phyloP scores from a whole-genome alignment of 1,140 invertebrate genomes.

The Tachypleus tridentatus region DNA sequence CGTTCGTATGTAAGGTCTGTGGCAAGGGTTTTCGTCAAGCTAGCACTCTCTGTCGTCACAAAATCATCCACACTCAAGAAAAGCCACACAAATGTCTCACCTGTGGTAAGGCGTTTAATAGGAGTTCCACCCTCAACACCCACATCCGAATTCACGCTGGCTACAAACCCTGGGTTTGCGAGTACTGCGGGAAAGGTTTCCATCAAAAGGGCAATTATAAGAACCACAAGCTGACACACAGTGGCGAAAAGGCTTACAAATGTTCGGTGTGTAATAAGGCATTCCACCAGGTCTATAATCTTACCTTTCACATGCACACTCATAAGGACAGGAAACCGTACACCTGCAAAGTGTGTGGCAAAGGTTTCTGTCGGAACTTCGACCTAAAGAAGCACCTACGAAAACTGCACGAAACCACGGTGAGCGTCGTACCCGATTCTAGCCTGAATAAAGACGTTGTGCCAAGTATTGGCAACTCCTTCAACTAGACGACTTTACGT shows the following conservation, averaged over 20 bases:
- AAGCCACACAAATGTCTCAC: constrained; percentile 38
- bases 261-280: constrained; percentile 34
- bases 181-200: constrained; percentile 44
- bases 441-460: no score
- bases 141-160: constrained; percentile 44
- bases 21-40: constrained; percentile 28
- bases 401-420: constrained; percentile 57
- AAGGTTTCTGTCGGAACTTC: constrained; percentile 97
- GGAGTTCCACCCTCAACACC: constrained; percentile 42
- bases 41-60: constrained; percentile 44
- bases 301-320: constrained; percentile 99
- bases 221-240: constrained; percentile 34
- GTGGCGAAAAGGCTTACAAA: constrained; percentile 34
- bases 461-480: no score
- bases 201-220: constrained; percentile 33
- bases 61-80: constrained; percentile 35
- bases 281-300: constrained; percentile 96
- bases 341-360: constrained; percentile 82
- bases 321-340: constrained; percentile 97
- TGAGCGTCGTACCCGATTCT: no score
- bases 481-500: no score
- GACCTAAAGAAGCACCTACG: constrained; percentile 97
- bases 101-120: constrained; percentile 23
- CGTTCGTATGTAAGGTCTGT: constrained; percentile 44
- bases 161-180: constrained; percentile 44